These are phyloP conservation scores for Ophioninae sp. DNA, from an alignment of 2,888 invertebrate species.

Conservation along the genomic window DNA sequence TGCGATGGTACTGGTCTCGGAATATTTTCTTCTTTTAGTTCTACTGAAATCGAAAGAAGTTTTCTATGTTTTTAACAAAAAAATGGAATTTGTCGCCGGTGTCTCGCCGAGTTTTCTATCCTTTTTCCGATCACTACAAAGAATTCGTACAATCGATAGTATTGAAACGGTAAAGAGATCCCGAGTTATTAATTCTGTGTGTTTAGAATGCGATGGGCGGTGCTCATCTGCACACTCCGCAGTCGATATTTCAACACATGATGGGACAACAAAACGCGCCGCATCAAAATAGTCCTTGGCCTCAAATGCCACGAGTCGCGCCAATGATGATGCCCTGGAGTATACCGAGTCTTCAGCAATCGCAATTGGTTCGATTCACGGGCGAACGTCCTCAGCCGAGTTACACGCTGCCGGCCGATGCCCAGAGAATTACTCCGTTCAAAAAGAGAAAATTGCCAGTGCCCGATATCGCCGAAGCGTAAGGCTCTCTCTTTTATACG, in stretches of 20 bases:
- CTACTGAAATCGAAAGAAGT: neutral
- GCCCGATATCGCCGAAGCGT: slow-evolving; percentile 71
- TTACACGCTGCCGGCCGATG: slow-evolving; percentile 5
- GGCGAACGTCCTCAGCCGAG: slow-evolving; percentile 68
- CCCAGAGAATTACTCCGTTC: slow-evolving; percentile 63
- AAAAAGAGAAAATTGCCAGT: slow-evolving; percentile 76
- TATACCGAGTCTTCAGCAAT: slow-evolving; percentile 71
- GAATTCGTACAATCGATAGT: slow-evolving; percentile 16
- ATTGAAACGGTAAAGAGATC: slow-evolving; percentile 66
- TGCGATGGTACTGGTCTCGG: neutral
- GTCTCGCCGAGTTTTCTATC: neutral
- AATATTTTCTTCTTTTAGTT: neutral
- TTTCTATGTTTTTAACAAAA: neutral
- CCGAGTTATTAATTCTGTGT: slow-evolving; percentile 63
- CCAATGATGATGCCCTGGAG: slow-evolving; percentile 78
- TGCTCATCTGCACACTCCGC: slow-evolving; percentile 75
- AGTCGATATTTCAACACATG: slow-evolving; percentile 78
- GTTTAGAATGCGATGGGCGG: slow-evolving; percentile 75
- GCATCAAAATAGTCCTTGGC: slow-evolving; percentile 70
- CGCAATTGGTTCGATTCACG: slow-evolving; percentile 75
- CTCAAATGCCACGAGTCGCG: slow-evolving; percentile 74
- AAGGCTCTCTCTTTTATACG: slow-evolving; percentile 2
- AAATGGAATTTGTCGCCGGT: neutral
- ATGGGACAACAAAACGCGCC: slow-evolving; percentile 73
- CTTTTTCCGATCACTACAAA: neutral